These are phyloP conservation scores for Gastrophysa polygoni DNA, from an alignment of 2,888 invertebrate species.

Conservation along the genomic window DNA sequence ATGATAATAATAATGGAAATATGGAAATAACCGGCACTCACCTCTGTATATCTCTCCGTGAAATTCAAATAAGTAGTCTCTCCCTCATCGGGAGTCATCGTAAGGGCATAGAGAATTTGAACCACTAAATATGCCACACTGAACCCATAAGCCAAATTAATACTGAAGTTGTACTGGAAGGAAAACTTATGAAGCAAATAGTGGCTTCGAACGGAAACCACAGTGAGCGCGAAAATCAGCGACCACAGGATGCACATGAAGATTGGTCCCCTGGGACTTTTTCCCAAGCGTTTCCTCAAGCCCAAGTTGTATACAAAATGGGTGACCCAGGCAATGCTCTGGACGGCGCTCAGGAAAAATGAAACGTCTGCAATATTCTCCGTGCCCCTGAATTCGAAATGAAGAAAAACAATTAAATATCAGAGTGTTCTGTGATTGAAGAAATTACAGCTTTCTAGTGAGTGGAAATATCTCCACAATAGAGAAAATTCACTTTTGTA, in stretches of 20 bases:
- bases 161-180: constrained; percentile 47
- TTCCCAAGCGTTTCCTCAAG: constrained; percentile 66
- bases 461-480: no score
- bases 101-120: constrained; percentile 72
- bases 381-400: background rate
- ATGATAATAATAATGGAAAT: no score
- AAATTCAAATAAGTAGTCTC: constrained; percentile 58
- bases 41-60: constrained; percentile 41
- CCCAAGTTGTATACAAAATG: constrained; percentile 79
- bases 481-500: no score
- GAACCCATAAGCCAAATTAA: constrained; percentile 63
- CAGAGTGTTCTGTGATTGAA: no score
- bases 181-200: constrained; percentile 58
- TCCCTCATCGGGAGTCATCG: constrained; percentile 70
- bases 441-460: no score
- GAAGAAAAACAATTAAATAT: no score
- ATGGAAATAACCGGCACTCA: constrained; percentile 31
- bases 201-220: constrained; percentile 72
- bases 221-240: constrained; percentile 68
- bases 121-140: constrained; percentile 67
- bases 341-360: constrained; percentile 72
- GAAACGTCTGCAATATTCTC: constrained; percentile 59
- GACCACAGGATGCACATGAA: constrained; percentile 72
- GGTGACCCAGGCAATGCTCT: constrained; percentile 80
- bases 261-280: constrained; percentile 77